Evolutionary conservation across 2,113 vertebrate genomes (phyloP).

Genomic region (Phalacrocorax carbo): DNA sequence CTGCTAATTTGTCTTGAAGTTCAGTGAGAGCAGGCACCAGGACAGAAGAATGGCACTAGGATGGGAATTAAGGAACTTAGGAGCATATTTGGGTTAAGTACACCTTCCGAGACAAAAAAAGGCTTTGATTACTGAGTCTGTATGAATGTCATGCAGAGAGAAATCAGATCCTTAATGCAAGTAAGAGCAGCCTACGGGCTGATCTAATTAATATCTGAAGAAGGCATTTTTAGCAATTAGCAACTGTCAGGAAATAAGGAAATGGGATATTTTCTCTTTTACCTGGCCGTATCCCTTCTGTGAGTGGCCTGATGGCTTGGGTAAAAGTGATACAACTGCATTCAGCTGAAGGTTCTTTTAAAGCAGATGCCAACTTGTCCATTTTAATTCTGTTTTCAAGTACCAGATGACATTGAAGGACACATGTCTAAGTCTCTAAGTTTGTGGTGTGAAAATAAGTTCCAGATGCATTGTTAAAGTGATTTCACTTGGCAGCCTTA

Average conservation of each 20-base stretch:
- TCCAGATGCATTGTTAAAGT: not conserved
- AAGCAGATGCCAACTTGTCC: not conserved
- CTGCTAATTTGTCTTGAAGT: not conserved
- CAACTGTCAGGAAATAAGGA: not conserved
- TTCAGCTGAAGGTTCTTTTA: not conserved
- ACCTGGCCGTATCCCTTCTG: not conserved
- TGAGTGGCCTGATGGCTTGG: not conserved
- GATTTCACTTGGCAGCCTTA: not conserved
- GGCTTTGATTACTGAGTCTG: conserved; percentile 24
- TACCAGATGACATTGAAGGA: not conserved
- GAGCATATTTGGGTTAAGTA: not conserved
- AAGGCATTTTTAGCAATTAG: conserved; percentile 5
- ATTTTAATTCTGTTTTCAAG: not conserved
- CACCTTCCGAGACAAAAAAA: conserved; percentile 13
- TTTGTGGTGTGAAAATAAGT: not conserved
- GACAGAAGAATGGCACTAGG: not conserved
- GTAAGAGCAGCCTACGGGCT: conserved; percentile 4
- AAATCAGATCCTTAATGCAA: conserved; percentile 12
- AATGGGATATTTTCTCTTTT: not conserved
- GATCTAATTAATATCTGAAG: conserved; percentile 26
- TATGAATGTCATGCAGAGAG: not conserved
- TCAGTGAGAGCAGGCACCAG: not conserved
- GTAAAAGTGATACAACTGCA: not conserved
- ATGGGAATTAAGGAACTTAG: not conserved
- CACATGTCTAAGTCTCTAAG: not conserved